Conservation (phyloP, 35 echinoderm and acorn worm species). For the Holothuria glaberrima region DNA sequence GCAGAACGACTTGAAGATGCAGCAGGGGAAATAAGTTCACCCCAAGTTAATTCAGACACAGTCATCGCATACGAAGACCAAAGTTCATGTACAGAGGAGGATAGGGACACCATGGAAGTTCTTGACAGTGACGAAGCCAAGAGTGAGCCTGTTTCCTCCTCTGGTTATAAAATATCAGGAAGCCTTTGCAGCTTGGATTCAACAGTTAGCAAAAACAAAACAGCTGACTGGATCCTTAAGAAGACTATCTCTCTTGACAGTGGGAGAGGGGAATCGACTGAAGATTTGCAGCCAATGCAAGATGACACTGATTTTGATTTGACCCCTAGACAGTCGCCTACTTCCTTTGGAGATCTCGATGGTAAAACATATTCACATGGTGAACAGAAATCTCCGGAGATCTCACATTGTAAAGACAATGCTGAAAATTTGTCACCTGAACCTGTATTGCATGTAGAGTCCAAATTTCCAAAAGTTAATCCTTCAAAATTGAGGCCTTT, state of each 20-base stretch:
- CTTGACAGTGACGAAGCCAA: not conserved
- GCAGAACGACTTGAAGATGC: not conserved
- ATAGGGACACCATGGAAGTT: not conserved
- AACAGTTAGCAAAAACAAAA: conserved; percentile 39
- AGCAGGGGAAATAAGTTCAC: not conserved
- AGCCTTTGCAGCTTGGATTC: not conserved
- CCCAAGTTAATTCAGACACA: not conserved
- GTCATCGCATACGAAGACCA: not conserved
- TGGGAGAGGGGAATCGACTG: conserved; percentile 72
- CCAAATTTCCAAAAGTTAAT: conserved; percentile 32
- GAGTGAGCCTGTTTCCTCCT: conserved; percentile 19
- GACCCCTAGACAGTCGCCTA: no score
- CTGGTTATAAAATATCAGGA: not conserved
- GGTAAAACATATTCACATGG: no score
- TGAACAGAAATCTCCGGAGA: no score
- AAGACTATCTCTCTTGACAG: conserved; percentile 85
- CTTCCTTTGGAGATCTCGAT: no score
- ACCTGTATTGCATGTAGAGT: not conserved
- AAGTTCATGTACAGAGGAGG: not conserved
- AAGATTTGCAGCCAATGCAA: conserved; percentile 51
- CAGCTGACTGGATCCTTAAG: conserved; percentile 42
- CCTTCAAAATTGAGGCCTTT: conserved; percentile 39
- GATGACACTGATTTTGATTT: no score
- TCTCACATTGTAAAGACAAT: no score
- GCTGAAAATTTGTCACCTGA: no score